Evolutionary conservation across 2,113 vertebrate species (phyloP).

Genomic region (Apaloderma vittatum): DNA sequence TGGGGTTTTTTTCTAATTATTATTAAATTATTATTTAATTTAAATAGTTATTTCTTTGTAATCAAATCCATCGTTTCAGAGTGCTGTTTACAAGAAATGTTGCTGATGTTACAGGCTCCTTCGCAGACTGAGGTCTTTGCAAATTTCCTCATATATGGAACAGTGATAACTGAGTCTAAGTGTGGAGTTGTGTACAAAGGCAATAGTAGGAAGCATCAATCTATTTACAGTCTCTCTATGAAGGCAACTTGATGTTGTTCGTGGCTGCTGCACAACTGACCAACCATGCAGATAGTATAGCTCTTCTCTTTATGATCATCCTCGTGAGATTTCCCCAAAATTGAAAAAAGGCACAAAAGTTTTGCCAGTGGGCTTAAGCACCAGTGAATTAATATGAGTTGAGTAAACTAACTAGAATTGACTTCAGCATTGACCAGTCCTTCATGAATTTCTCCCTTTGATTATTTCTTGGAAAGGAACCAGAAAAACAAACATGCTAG

Average conservation of each 20-base stretch:
- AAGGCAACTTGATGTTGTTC: neutral
- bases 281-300: neutral
- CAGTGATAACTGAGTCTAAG: neutral
- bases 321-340: neutral
- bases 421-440: neutral
- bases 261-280: neutral
- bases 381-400: neutral
- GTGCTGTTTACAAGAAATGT: neutral
- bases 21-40: neutral
- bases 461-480: neutral
- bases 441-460: slow-evolving; percentile 14
- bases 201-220: neutral
- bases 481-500: neutral
- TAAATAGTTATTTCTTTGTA: neutral
- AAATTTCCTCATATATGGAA: neutral
- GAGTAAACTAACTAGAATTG: neutral
- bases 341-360: neutral
- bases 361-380: neutral
- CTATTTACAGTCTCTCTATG: neutral
- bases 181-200: neutral
- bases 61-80: neutral
- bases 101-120: neutral
- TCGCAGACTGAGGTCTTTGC: neutral
- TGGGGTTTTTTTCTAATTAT: neutral
- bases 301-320: neutral